phyloP scores from a whole-genome alignment of 2,888 invertebrate species.

The Agriopis leucophaearia region DNA sequence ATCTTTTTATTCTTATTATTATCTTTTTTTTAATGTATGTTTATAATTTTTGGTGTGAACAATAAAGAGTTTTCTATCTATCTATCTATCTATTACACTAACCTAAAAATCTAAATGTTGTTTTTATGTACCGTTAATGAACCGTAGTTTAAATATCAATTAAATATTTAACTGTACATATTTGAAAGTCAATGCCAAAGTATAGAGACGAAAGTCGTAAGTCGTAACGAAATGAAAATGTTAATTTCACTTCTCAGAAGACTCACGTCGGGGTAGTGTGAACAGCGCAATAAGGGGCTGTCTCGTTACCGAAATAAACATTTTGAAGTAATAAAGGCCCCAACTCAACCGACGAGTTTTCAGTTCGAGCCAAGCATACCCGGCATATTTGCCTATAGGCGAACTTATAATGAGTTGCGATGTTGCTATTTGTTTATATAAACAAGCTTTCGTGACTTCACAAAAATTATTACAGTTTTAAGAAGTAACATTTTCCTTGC shows the following conservation, averaged over 20 bases:
- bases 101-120: background rate
- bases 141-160: constrained; percentile 3
- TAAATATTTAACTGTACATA: background rate
- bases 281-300: constrained; percentile 45
- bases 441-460: constrained; percentile 59
- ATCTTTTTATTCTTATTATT: no score
- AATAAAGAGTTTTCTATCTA: no score
- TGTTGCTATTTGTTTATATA: constrained; percentile 56
- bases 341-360: constrained; percentile 44
- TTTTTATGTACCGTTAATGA: no score
- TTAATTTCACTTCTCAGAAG: constrained; percentile 39
- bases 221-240: constrained; percentile 37
- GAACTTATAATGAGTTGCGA: constrained; percentile 69
- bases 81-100: no score
- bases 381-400: constrained; percentile 53
- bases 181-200: constrained; percentile 17
- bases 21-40: no score
- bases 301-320: constrained; percentile 50
- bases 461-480: constrained; percentile 57
- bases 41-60: no score
- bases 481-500: constrained; percentile 30
- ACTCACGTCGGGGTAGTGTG: constrained; percentile 45
- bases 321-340: constrained; percentile 52
- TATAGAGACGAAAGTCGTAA: constrained; percentile 33
- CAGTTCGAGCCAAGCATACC: constrained; percentile 52